Evolutionary conservation across 2,888 invertebrate genomes (phyloP).

Genomic region (Lepidocyrtinus sp.): DNA sequence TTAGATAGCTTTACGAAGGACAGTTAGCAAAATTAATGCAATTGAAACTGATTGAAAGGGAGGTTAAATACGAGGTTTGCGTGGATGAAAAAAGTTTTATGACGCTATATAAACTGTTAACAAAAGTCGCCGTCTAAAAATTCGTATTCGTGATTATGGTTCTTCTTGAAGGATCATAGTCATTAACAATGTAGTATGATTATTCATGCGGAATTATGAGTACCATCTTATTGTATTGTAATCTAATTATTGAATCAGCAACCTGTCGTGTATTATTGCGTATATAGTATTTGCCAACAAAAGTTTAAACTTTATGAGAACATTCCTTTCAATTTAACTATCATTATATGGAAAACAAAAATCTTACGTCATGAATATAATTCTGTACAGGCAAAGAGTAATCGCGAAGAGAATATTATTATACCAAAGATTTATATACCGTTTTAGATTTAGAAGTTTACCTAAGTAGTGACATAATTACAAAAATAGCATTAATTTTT

Average conservation of each 20-base stretch:
- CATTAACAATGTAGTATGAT: slow-evolving; percentile 42
- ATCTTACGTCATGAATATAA: not conserved
- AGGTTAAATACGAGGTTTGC: no score
- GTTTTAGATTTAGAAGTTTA: slow-evolving; percentile 16
- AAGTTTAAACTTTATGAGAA: slow-evolving; percentile 14
- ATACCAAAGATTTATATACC: slow-evolving; percentile 44
- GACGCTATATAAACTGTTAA: not conserved
- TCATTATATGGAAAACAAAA: slow-evolving; percentile 11
- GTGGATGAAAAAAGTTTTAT: no score
- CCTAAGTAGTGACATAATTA: not conserved
- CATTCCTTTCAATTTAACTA: slow-evolving; percentile 28
- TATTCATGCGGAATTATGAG: slow-evolving; percentile 36
- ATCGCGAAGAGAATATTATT: slow-evolving; percentile 14
- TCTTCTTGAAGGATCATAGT: slow-evolving; percentile 36
- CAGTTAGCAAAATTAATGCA: not conserved
- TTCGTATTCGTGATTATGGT: slow-evolving; percentile 31
- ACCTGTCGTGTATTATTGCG: slow-evolving; percentile 11
- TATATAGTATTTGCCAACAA: slow-evolving; percentile 8
- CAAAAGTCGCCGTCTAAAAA: slow-evolving; percentile 6
- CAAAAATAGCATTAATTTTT: slow-evolving; percentile 8
- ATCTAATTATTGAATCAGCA: not conserved
- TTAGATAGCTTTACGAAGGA: not conserved
- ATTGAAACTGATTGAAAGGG: not conserved
- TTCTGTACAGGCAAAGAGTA: not conserved
- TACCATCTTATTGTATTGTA: slow-evolving; percentile 1